Base-by-base conservation (phyloP, 2,888 invertebrate species). In the Arge pagana region DNA sequence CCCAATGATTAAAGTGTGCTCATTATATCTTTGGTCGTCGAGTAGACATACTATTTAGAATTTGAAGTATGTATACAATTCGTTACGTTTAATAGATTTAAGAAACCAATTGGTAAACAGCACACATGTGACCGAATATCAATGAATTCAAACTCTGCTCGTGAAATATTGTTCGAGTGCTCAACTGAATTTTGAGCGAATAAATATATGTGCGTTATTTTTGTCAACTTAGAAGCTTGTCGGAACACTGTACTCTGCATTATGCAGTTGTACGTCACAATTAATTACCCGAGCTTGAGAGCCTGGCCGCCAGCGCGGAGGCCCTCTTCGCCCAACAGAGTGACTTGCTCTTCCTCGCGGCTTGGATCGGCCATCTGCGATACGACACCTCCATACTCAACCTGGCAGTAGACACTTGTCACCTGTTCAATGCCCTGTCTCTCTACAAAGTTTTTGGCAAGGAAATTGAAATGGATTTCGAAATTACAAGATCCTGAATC, bases 281-380 rank as follows among this genome's bases (percentile, higher is more conserved):
- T 75, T 79, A 84, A 86, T 90, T 93, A 96, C 96, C 96, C 96
- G 82, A 96, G 86, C 83, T 96, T 95, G 79, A 96, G 89, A 81
- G 94, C 93, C 85, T 96, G 96, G 82, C 95, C 95, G 80, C 93
- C 92, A 77, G 93, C 92, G 79, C 90, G 86, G 78, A 93, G 88
- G 76, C 90, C 93, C 83, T 96, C 96, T 82, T 96, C 96, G 79
- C 95, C 95, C 78, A 97, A 88, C 77, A 97, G 87, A 71, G 94
- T 94, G 76, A 94, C 91, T 81, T 93, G 94, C 80, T 96, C 93
- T 83, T 96, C 92, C 82, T 96, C 95, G 75, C 92, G 88, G 79
- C 90, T 89, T 77, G 94, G 93, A 82, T 96, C 96, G 81, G 95
- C 94, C 93, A 96, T 94, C 91, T 95, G 94, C 82, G 86, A 81